Evolutionary conservation across 1,140 invertebrate species (phyloP).

Genomic region (Drosophila arawakana): DNA sequence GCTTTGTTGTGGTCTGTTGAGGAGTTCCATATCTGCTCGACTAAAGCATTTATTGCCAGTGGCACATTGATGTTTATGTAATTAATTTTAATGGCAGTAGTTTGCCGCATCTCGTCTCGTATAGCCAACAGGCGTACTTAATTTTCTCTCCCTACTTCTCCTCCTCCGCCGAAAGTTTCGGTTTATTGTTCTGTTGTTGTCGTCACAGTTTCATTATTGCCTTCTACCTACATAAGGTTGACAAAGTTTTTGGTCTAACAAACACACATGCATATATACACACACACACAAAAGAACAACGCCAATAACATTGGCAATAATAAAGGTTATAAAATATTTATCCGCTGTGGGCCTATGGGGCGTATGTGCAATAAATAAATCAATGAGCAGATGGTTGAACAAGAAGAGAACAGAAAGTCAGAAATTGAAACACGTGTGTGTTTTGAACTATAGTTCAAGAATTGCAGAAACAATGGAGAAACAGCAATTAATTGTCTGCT

Average conservation of each 20-base stretch:
- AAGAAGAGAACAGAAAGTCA: not conserved
- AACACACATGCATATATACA: not conserved
- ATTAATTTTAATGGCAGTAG: slow-evolving; percentile 78
- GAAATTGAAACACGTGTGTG: slow-evolving; percentile 16
- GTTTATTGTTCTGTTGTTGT: slow-evolving; percentile 41
- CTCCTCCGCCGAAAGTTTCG: slow-evolving; percentile 44
- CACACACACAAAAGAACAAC: not conserved
- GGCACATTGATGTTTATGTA: slow-evolving; percentile 75
- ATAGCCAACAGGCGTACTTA: slow-evolving; percentile 1
- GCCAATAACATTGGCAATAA: slow-evolving; percentile 54
- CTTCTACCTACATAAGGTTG: slow-evolving; percentile 14
- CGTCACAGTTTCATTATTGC: slow-evolving; percentile 34
- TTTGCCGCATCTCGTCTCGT: slow-evolving; percentile 29
- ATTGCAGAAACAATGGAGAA: not conserved
- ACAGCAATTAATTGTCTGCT: not conserved
- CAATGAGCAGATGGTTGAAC: slow-evolving; percentile 22
- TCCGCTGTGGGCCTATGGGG: slow-evolving; percentile 20
- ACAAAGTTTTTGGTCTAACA: slow-evolving; percentile 27
- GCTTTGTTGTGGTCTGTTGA: slow-evolving; percentile 30
- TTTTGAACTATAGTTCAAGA: not conserved
- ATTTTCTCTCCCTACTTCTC: not conserved
- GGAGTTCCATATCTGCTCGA: slow-evolving; percentile 28
- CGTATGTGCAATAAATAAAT: slow-evolving; percentile 68
- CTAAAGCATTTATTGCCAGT: slow-evolving; percentile 65
- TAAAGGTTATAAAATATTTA: slow-evolving; percentile 61